Evolutionary conservation across 2,113 vertebrate species (phyloP).

Genomic region (Monopterus albus): DNA sequence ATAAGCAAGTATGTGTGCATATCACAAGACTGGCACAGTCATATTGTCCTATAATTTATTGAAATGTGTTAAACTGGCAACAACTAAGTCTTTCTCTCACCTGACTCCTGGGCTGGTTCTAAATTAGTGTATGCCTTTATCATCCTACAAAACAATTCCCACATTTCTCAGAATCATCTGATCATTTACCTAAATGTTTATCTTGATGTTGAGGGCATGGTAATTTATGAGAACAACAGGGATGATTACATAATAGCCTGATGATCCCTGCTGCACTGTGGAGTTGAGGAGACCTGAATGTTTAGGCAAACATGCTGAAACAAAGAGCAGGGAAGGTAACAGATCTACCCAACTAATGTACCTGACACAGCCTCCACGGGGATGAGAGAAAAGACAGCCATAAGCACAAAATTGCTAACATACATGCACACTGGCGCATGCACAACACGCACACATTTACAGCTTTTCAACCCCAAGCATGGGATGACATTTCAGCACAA

Average conservation of each 20-base stretch:
- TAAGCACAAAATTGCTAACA: slow-evolving; percentile 23
- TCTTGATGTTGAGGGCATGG: slow-evolving; percentile 6
- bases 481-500: slow-evolving; percentile 67
- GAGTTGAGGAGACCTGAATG: too few species aligned
- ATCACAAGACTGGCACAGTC: neutral
- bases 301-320: slow-evolving; percentile 47
- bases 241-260: slow-evolving; percentile 37
- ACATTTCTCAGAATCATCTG: neutral
- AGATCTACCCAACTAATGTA: slow-evolving; percentile 59
- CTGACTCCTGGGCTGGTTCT: too few species aligned
- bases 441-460: slow-evolving; percentile 28
- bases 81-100: too few species aligned
- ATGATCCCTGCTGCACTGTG: slow-evolving; percentile 15
- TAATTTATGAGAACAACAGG: slow-evolving; percentile 22
- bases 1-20: neutral
- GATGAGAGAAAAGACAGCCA: slow-evolving; percentile 24
- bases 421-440: neutral
- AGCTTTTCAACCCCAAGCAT: slow-evolving; percentile 36
- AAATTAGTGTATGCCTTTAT: too few species aligned
- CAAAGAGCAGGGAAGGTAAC: slow-evolving; percentile 54
- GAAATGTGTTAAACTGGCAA: too few species aligned
- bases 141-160: neutral
- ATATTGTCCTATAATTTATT: neutral
- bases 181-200: slow-evolving; percentile 21
- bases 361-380: slow-evolving; percentile 43